These are phyloP conservation scores for Euzophera pinguis DNA, from an alignment of 2,888 invertebrate species.

Conservation along the genomic window DNA sequence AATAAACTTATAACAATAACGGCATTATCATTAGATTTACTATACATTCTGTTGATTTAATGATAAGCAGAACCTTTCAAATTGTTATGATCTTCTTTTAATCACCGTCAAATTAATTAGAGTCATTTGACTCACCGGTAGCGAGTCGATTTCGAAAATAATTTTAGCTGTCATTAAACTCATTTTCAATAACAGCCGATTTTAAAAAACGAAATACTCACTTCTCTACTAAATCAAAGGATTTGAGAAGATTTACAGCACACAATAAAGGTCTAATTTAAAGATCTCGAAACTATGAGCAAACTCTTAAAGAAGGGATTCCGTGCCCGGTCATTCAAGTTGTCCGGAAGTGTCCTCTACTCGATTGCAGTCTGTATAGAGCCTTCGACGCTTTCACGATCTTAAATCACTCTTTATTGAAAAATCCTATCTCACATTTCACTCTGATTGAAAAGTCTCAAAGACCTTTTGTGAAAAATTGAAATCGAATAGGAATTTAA, in stretches of 20 bases:
- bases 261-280: neutral
- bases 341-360: neutral
- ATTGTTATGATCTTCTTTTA: too few species aligned
- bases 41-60: too few species aligned
- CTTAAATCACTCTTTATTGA: conserved; percentile 7
- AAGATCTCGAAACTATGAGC: neutral
- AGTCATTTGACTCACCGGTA: too few species aligned
- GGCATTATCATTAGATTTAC: too few species aligned
- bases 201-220: too few species aligned
- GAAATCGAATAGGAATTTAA: neutral
- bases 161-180: too few species aligned
- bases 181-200: too few species aligned
- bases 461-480: neutral
- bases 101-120: too few species aligned
- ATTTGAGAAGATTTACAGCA: neutral
- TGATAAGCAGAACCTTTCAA: too few species aligned
- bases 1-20: too few species aligned
- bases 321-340: conserved; percentile 3
- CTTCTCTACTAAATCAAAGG: neutral
- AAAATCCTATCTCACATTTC: conserved; percentile 3
- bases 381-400: neutral
- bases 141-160: too few species aligned
- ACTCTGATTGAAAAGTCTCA: neutral
- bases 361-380: conserved; percentile 6
- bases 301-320: neutral